Evolutionary conservation across 2,797 vertebrate species (phyloP).

Genomic region (Natrix natrix): DNA sequence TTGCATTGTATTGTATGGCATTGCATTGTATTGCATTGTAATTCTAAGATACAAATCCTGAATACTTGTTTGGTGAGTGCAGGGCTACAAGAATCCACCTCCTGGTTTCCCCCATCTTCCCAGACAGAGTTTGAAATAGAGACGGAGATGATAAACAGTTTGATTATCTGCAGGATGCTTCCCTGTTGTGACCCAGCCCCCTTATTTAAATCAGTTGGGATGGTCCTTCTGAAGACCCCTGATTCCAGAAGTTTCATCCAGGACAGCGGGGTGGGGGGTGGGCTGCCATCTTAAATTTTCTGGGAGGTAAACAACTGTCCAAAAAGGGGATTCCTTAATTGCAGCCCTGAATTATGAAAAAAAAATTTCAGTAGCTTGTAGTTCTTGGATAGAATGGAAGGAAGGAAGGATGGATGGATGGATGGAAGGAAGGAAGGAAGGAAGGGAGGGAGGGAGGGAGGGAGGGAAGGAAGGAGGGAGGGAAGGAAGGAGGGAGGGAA

Average conservation of each 20-base stretch:
- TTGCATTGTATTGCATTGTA: too few species aligned
- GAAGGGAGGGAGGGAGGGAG: too few species aligned
- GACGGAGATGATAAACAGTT: background rate
- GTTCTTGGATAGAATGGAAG: too few species aligned
- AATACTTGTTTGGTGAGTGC: background rate
- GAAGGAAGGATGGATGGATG: too few species aligned
- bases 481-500: too few species aligned
- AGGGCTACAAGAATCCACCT: background rate
- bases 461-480: too few species aligned
- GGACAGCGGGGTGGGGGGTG: background rate
- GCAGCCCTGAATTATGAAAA: too few species aligned
- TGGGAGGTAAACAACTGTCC: too few species aligned
- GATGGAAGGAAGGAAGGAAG: too few species aligned
- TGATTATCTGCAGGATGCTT: background rate
- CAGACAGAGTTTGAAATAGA: background rate
- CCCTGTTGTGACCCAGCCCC: background rate
- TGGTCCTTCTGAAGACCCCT: background rate
- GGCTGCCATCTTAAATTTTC: background rate
- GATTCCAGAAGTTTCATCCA: background rate
- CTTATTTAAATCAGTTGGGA: background rate
- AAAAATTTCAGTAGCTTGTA: too few species aligned
- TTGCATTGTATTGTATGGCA: too few species aligned
- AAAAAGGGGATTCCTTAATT: too few species aligned
- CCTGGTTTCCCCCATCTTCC: background rate
- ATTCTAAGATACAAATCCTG: background rate